Evolutionary conservation across 2,797 vertebrate species (phyloP).

Genomic region (Macrochelys suwanniensis): DNA sequence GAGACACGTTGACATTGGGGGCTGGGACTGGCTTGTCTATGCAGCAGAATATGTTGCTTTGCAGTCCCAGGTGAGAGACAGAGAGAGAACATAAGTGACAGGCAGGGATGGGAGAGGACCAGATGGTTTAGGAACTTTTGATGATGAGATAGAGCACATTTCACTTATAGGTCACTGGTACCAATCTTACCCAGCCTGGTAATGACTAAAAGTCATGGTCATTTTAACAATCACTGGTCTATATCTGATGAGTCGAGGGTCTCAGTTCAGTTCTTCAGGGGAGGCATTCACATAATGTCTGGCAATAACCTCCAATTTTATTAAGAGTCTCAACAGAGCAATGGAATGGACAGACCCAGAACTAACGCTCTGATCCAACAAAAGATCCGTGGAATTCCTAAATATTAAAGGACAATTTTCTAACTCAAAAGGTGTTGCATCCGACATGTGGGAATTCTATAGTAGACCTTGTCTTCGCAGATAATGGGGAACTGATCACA

Average conservation of each 20-base stretch:
- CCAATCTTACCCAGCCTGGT: accelerated
- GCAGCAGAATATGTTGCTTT: not conserved
- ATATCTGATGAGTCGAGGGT: accelerated
- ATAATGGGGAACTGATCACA: not conserved
- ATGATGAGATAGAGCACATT: not conserved
- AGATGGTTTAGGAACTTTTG: not conserved
- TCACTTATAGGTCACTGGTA: accelerated
- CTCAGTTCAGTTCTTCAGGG: not conserved
- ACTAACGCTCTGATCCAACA: accelerated
- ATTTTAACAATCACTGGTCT: not conserved
- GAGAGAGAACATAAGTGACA: not conserved
- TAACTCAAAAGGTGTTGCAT: not conserved
- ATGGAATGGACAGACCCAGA: not conserved
- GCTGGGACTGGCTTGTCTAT: not conserved
- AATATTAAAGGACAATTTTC: not conserved
- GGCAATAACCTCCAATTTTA: not conserved
- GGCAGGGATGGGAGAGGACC: accelerated
- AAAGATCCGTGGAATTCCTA: not conserved
- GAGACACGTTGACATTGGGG: not conserved
- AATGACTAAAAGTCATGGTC: not conserved
- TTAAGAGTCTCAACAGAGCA: accelerated
- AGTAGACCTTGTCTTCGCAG: not conserved
- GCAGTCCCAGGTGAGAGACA: not conserved
- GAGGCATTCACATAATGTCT: not conserved
- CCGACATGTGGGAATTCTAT: not conserved